These are phyloP conservation scores for Intellagama lesueurii DNA, from an alignment of 2,797 vertebrate genomes.

Conservation along the genomic window DNA sequence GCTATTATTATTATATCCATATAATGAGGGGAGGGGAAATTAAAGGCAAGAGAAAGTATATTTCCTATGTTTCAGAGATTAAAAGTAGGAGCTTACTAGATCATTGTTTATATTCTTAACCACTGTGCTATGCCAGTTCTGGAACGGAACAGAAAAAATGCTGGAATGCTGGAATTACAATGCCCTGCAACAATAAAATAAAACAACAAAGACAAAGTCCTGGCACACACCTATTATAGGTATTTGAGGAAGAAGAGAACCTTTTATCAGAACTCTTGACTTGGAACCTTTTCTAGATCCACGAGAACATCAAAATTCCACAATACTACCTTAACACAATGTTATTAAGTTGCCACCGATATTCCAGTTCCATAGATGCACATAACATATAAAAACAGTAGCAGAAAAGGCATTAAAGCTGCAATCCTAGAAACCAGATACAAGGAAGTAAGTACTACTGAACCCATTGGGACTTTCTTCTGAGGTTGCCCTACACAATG, in stretches of 20 bases:
- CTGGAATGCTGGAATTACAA: neutral
- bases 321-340: neutral
- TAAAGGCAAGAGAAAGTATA: neutral
- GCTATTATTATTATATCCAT: neutral
- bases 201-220: neutral
- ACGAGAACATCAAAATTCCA: neutral
- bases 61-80: neutral
- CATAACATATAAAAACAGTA: neutral
- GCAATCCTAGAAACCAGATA: neutral
- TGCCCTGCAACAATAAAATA: neutral
- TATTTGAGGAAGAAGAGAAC: neutral
- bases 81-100: neutral
- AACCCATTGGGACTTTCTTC: neutral
- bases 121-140: neutral
- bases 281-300: neutral
- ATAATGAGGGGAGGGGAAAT: neutral
- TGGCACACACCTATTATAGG: no score
- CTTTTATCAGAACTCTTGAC: neutral
- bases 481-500: neutral
- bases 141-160: neutral
- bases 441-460: neutral
- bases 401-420: neutral
- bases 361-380: neutral
- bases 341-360: neutral
- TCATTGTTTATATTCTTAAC: neutral